Conservation (phyloP, 2,888 invertebrate genomes). For the Lasioglossum malachurum region DNA sequence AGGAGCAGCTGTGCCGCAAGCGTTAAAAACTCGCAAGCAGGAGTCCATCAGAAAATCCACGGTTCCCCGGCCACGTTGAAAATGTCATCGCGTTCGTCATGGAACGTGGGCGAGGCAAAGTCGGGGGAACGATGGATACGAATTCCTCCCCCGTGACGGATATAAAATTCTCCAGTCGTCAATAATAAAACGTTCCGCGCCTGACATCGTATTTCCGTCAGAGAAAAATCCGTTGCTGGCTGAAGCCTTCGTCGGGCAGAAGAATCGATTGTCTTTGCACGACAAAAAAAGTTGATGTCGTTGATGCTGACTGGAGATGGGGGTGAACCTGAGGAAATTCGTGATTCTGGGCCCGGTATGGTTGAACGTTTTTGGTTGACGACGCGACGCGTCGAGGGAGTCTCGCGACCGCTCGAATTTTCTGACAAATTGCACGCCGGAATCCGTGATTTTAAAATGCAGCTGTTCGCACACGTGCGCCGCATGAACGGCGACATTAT, state of each 20-base stretch:
- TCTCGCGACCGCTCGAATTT: constrained; percentile 52
- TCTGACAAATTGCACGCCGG: constrained; percentile 67
- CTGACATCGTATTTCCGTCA: constrained; percentile 38
- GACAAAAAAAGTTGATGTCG: constrained; percentile 53
- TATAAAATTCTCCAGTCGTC: constrained; percentile 36
- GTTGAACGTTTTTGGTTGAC: constrained; percentile 8
- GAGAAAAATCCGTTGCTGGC: constrained; percentile 48
- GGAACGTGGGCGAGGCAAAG: neutral
- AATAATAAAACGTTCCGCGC: constrained; percentile 40
- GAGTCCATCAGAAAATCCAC: constrained; percentile 1
- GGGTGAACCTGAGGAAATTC: constrained; percentile 29
- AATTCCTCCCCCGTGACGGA: constrained; percentile 4
- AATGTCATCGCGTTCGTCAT: neutral
- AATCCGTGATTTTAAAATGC: constrained; percentile 79
- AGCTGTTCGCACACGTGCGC: constrained; percentile 77
- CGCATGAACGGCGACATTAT: constrained; percentile 76
- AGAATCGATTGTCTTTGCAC: constrained; percentile 57
- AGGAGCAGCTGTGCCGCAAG: neutral
- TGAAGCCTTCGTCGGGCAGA: constrained; percentile 25
- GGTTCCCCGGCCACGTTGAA: constrained; percentile 26
- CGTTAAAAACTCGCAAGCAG: neutral
- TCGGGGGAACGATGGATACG: neutral
- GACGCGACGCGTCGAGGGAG: neutral
- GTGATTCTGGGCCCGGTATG: constrained; percentile 32
- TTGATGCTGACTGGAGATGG: constrained; percentile 8